Evolutionary conservation across 2,888 invertebrate species (phyloP).

Genomic region (Phragmatobia fuliginosa): DNA sequence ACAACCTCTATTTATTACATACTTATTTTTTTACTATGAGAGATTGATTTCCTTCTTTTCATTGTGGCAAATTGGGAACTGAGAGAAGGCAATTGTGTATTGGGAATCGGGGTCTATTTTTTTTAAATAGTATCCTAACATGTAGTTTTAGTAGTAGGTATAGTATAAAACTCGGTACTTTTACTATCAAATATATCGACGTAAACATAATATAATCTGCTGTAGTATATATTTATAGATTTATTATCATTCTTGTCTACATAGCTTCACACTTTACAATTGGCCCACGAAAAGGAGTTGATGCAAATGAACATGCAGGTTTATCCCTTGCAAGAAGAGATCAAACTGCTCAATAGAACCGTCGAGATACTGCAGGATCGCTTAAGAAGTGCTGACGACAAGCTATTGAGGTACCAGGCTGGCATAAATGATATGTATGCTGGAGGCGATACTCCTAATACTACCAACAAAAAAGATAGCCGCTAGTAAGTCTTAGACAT

Average conservation of each 20-base stretch:
- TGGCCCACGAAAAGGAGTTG: constrained; percentile 91
- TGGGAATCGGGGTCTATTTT: neutral
- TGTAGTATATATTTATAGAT: neutral
- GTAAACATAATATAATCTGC: neutral
- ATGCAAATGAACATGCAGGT: constrained; percentile 88
- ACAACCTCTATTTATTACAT: neutral
- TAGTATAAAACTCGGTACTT: neutral
- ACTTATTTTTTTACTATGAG: neutral
- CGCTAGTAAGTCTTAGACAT: constrained; percentile 45
- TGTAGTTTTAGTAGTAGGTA: too few relatives aligned
- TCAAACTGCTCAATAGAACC: constrained; percentile 87
- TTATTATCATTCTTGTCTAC: neutral
- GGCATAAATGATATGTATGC: constrained; percentile 66
- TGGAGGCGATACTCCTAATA: constrained; percentile 70
- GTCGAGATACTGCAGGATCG: constrained; percentile 82
- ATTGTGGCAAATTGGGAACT: neutral
- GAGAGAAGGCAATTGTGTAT: neutral
- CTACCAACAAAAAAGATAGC: constrained; percentile 56
- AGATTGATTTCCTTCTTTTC: neutral
- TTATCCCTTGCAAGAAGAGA: constrained; percentile 86
- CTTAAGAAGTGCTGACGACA: constrained; percentile 71
- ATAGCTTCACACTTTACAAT: constrained; percentile 91
- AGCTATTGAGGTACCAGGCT: constrained; percentile 68
- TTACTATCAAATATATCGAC: neutral
- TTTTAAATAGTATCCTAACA: too few relatives aligned